Percentiles rank a stretch among this genome's conserved stretches.
These are phyloP conservation scores for Vidua macroura DNA, from an alignment of 2,113 vertebrate species.

Conservation along the genomic window DNA sequence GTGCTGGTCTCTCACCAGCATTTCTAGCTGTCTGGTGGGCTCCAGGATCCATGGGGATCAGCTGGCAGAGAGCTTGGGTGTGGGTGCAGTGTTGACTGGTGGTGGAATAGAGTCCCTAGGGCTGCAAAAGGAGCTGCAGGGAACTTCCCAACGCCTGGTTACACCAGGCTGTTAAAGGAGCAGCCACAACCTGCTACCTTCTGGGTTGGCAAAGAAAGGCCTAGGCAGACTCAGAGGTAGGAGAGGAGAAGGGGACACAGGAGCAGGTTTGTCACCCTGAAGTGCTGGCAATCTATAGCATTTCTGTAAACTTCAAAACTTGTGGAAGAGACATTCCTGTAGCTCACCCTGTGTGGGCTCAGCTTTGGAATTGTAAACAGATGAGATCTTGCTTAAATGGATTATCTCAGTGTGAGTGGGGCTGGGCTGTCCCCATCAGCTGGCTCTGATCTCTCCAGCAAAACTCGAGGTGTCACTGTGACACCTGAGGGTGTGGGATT, in stretches of 20 bases:
- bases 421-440: not conserved
- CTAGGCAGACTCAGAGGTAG: not conserved
- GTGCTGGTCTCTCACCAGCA: not conserved
- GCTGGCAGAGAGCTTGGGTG: not conserved
- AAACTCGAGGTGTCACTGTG: rapidly evolving
- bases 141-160: not conserved
- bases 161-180: not conserved
- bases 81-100: rapidly evolving
- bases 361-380: not conserved
- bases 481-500: not conserved
- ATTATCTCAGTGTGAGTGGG: not conserved
- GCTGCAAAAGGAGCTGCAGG: not conserved
- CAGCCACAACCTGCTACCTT: not conserved
- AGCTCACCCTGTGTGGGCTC: not conserved
- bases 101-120: not conserved
- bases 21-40: not conserved
- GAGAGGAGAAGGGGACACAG: not conserved
- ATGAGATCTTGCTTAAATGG: not conserved
- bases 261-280: not conserved
- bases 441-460: not conserved
- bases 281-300: not conserved
- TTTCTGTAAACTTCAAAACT: not conserved
- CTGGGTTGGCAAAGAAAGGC: not conserved
- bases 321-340: not conserved
- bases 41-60: not conserved